Percentiles rank a stretch among this genome's conserved stretches.
Evolutionary conservation across 2,113 vertebrate species (phyloP).

Genomic region (Ranitomeya imitator): DNA sequence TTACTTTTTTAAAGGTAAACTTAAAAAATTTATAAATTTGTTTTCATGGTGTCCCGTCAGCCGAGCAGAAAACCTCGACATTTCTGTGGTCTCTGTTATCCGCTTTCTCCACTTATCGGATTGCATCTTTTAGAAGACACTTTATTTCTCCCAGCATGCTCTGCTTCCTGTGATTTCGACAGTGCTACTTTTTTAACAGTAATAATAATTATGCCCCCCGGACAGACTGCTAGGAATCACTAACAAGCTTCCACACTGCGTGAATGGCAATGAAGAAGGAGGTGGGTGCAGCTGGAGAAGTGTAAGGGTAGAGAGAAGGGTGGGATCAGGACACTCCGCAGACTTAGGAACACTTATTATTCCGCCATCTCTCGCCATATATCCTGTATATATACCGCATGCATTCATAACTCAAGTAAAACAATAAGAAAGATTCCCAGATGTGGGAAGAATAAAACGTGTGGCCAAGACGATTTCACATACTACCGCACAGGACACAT

Average conservation of each 20-base stretch:
- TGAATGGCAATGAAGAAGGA: conserved; percentile 17
- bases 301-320: not conserved
- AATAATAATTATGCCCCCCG: conserved; percentile 44
- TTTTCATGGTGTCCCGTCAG: too few relatives aligned
- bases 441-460: not conserved
- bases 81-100: not conserved
- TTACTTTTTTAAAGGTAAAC: too few relatives aligned
- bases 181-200: conserved; percentile 34
- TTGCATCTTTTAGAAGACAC: not conserved
- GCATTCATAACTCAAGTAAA: not conserved
- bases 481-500: not conserved
- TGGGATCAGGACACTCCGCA: conserved; percentile 21
- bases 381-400: not conserved
- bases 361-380: not conserved
- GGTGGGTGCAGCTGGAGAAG: conserved; percentile 11
- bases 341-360: not conserved
- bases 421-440: not conserved
- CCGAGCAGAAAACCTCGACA: too few relatives aligned
- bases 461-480: not conserved
- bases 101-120: not conserved
- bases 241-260: conserved; percentile 37
- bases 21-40: too few relatives aligned
- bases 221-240: conserved; percentile 49
- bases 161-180: conserved; percentile 32
- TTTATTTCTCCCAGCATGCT: conserved; percentile 39